A percentile compares a stretch with the other conserved stretches of the same genome.
phyloP scores from a whole-genome alignment of 2,888 invertebrate genomes.

The Leptopilina syphax region DNA sequence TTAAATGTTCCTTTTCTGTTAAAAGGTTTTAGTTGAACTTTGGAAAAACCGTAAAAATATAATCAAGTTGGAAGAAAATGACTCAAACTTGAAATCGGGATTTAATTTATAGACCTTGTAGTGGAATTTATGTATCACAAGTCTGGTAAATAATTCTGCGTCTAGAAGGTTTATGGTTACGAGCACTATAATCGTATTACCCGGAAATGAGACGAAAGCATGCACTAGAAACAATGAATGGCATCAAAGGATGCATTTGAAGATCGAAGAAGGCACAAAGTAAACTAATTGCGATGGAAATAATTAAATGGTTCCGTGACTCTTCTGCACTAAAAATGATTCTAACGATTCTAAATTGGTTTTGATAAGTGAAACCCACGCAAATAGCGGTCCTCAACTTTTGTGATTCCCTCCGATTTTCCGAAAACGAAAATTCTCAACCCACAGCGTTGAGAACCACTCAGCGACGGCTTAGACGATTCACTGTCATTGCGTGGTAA shows the following conservation, averaged over 20 bases:
- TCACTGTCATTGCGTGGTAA: slow-evolving; percentile 2
- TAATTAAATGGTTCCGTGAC: neutral
- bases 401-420: too few species aligned
- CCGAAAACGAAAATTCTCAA: too few species aligned
- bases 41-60: too few species aligned
- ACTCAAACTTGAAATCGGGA: neutral
- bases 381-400: too few species aligned
- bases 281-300: neutral
- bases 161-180: slow-evolving; percentile 1
- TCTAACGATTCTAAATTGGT: too few species aligned
- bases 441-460: neutral
- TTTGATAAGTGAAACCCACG: too few species aligned
- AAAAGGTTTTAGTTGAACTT: too few species aligned
- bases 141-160: neutral
- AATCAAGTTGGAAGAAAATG: too few species aligned
- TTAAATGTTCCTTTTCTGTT: too few species aligned
- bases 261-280: neutral
- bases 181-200: slow-evolving; percentile 49
- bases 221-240: slow-evolving; percentile 43
- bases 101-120: neutral
- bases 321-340: too few species aligned
- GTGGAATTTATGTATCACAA: too few species aligned
- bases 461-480: neutral
- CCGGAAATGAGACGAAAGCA: slow-evolving; percentile 50
- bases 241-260: slow-evolving; percentile 3